Conservation (phyloP, 2,797 vertebrate genomes). For the Mionectes olivaceus region DNA sequence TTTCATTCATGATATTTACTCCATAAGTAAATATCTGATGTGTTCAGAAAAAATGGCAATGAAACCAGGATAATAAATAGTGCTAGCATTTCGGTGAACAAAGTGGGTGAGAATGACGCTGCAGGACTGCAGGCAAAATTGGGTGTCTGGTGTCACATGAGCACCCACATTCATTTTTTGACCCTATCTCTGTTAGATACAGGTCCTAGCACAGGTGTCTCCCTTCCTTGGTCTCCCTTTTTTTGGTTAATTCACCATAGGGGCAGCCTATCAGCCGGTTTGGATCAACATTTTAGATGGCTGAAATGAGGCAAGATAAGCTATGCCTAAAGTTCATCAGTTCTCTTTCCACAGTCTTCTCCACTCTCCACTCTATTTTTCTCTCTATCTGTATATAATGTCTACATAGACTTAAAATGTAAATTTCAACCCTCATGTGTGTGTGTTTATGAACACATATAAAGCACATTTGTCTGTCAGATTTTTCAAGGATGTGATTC, state of each 20-base stretch:
- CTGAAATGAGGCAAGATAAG: neutral
- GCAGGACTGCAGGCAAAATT: neutral
- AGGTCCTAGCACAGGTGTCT: rapidly evolving
- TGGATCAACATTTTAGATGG: neutral
- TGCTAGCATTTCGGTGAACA: neutral
- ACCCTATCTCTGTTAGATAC: rapidly evolving
- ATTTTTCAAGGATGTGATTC: neutral
- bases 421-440: neutral
- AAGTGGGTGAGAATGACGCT: neutral
- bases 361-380: neutral
- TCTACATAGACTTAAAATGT: neutral
- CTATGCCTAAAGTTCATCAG: neutral
- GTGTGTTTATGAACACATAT: neutral
- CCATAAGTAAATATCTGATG: neutral
- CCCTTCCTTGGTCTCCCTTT: neutral
- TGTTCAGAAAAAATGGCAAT: neutral
- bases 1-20: neutral
- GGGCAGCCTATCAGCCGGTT: neutral
- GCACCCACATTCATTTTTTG: neutral
- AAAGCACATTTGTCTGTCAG: neutral
- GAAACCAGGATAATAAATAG: neutral
- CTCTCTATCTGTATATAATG: too few relatives aligned
- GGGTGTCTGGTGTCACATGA: neutral
- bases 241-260: neutral
- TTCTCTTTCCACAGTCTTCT: neutral